Base-by-base conservation (phyloP, 2,113 vertebrate species). In the Plecotus auritus region DNA sequence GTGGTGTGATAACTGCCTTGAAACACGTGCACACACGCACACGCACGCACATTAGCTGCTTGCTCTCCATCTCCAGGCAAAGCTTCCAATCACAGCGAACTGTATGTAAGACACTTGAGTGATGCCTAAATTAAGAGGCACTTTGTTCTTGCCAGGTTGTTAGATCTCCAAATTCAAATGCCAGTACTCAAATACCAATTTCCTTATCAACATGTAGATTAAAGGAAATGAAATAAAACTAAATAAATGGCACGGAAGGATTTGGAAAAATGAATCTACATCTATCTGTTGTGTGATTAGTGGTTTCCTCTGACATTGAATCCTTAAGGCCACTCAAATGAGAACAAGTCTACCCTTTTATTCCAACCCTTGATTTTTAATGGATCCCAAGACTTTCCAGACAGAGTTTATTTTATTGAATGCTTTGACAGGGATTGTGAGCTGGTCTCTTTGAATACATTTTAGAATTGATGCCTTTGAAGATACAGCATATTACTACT, bases 101-200 rank as follows among this genome's bases (percentile, higher is more conserved):
- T 83, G 74, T 87, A 69, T 20, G 23, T 4, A 47, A 96, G 92
- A 45, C 74, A 76, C 32, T 49, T 0, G 30, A 94, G 59, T 64
- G 90, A 89, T 77, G 93, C 85, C 93, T 91, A 88, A 97, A 49
- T 86, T 92, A 94, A 92, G 92, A 30, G 5, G 22, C 56, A 69
- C 88, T 96, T 69, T 56, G 11, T 93, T 95, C 90, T 92, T 97
- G 91, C 95, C 96, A 97, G 88, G 77, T 40, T 40, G 89, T 92
- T 74, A 85, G 73, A 80, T 93, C 93, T 97, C 83, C 96, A 64
- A 85, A 74, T 96, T 96, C 94, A 96, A 93, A 95, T 97, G 70
- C 95, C 95, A 97, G 76, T 69, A 23, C 51, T 97, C 35, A 90
- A 95, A 95, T 97, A 95, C 89, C 37, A 97, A 67, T 74, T 88